Conservation (phyloP, 2,888 invertebrate genomes). For the Plusia festucae region DNA sequence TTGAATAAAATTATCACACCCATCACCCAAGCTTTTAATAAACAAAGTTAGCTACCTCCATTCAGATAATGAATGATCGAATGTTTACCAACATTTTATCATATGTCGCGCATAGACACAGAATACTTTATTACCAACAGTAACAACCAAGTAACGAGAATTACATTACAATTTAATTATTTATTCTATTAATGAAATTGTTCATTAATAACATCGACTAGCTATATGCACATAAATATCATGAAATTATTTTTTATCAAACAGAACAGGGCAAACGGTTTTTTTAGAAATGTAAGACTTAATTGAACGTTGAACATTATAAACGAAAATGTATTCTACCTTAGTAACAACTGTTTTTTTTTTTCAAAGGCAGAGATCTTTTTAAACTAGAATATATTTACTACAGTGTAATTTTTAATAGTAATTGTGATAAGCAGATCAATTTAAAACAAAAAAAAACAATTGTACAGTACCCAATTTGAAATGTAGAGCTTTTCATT, state of each 20-base stretch:
- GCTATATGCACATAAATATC: not conserved
- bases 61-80: conserved; percentile 27
- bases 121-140: not conserved
- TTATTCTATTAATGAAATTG: not conserved
- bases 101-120: not conserved
- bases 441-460: too few relatives aligned
- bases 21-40: conserved; percentile 60
- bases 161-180: not conserved
- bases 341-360: conserved; percentile 42
- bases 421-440: not conserved
- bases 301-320: conserved; percentile 51
- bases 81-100: conserved; percentile 31
- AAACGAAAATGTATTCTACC: conserved; percentile 42
- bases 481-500: too few relatives aligned
- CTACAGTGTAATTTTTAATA: not conserved
- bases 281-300: conserved; percentile 49
- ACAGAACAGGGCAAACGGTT: conserved; percentile 15
- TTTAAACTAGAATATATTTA: not conserved
- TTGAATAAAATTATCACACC: conserved; percentile 68
- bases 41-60: conserved; percentile 45
- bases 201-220: not conserved
- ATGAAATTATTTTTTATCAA: not conserved
- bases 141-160: not conserved
- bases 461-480: too few relatives aligned
- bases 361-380: too few relatives aligned